phyloP scores from a whole-genome alignment of 1,140 invertebrate genomes.

The Penaeus chinensis region DNA sequence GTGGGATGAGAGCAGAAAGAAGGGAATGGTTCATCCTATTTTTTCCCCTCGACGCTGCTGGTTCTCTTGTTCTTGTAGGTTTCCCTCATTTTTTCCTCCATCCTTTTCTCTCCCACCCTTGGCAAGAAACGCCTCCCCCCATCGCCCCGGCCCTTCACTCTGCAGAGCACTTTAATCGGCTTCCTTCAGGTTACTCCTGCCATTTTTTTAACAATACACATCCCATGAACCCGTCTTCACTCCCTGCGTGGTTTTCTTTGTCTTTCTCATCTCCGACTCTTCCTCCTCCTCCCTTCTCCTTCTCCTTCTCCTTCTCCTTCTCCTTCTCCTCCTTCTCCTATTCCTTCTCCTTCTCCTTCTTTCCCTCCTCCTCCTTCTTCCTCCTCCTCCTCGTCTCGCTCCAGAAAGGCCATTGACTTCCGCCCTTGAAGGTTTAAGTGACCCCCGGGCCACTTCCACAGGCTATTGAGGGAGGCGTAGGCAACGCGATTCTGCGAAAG shows the following conservation, averaged over 20 bases:
- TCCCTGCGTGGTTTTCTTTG: no score
- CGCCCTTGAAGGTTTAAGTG: no score
- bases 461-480: no score
- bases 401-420: background rate
- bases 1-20: no score
- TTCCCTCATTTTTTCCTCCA: slow-evolving; percentile 26
- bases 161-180: slow-evolving; percentile 59
- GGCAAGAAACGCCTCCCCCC: no score
- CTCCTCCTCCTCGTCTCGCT: background rate
- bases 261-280: no score
- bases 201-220: no score
- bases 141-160: background rate
- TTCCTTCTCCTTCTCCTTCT: background rate
- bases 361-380: background rate
- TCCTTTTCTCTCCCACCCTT: no score
- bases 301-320: background rate
- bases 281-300: no score
- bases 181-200: slow-evolving; percentile 2
- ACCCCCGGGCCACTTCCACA: no score
- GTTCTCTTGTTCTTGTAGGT: slow-evolving; percentile 21
- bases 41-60: background rate
- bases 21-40: background rate
- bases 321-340: background rate
- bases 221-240: no score
- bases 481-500: no score